These are phyloP conservation scores for Pyrrhosoma nymphula DNA, from an alignment of 2,888 invertebrate species.

Conservation along the genomic window DNA sequence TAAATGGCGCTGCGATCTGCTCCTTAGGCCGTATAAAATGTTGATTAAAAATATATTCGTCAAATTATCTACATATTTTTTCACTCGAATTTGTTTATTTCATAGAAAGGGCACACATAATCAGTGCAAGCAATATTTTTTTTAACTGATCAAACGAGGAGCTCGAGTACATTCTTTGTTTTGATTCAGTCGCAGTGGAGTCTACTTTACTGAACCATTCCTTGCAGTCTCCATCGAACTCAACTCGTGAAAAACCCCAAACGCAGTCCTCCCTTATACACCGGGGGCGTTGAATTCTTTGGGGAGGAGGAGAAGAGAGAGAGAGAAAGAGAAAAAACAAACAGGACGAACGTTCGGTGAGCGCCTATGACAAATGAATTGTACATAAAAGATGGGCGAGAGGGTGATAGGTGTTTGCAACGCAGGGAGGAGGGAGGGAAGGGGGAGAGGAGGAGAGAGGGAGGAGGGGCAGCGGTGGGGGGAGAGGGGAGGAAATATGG, in stretches of 20 bases:
- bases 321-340: not conserved
- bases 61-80: too few relatives aligned
- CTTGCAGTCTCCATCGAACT: not conserved
- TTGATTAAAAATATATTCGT: too few relatives aligned
- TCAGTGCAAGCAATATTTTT: too few relatives aligned
- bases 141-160: too few relatives aligned
- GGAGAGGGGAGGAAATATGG: too few relatives aligned
- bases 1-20: too few relatives aligned
- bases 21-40: too few relatives aligned
- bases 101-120: too few relatives aligned
- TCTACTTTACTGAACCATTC: not conserved
- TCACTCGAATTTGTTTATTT: too few relatives aligned
- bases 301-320: not conserved
- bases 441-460: not conserved
- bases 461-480: too few relatives aligned
- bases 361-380: constrained; percentile 18
- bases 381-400: constrained; percentile 12
- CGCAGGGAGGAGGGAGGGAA: not conserved
- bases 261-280: not conserved
- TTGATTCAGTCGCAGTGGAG: too few relatives aligned
- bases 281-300: not conserved
- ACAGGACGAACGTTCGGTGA: not conserved
- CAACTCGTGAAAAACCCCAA: not conserved
- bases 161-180: too few relatives aligned
- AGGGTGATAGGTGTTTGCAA: not conserved